Base-by-base conservation (phyloP, 2,888 invertebrate species). In the Idaea aversata region DNA sequence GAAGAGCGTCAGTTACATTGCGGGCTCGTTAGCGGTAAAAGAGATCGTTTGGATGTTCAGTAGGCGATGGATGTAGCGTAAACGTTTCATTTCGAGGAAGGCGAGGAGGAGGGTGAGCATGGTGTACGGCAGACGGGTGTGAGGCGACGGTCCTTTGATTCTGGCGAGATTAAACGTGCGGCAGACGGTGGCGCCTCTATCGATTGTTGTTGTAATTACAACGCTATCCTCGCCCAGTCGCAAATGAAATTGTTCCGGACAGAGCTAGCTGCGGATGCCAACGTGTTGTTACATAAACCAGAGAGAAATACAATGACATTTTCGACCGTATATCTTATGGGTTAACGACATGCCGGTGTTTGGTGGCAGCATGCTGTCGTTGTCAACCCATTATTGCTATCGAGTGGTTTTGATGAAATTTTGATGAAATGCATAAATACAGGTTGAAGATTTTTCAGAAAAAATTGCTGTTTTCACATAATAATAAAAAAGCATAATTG, bases 131-230 rank as follows among this genome's bases (percentile, higher is more conserved):
- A 84, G 83, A 65, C 82, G 87, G 90, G 88, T 87, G 88, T 90
- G 90, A 88, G 90, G 90, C 87, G 89, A 87, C 88, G 87, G 90
- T 91, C 91, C 92, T 91, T 91, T 90, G 91, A 90, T 91, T 93
- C 88, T 86, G 87, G 88, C 88, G 91, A 93, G 91, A 90, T 91
- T 93, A 93, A 91, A 90, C 93, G 91, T 91, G 93, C 91, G 89
- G 90, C 92, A 90, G 92, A 92, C 93, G 92, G 93, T 91, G 91
- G 92, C 91, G 91, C 89, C 89, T 90, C 90, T 91, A 93, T 93
- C 93, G 93, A 93, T 93, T 93, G 93, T 93, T 93, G 93, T 93
- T 91, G 90, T 92, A 93, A 93, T 93, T 93, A 93, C 90, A 88
- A 87, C 91, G 90, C 90, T 91, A 90, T 93, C 85, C 89, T 92